Conservation (phyloP, 2,113 vertebrate genomes). For the Aptenodytes forsteri region DNA sequence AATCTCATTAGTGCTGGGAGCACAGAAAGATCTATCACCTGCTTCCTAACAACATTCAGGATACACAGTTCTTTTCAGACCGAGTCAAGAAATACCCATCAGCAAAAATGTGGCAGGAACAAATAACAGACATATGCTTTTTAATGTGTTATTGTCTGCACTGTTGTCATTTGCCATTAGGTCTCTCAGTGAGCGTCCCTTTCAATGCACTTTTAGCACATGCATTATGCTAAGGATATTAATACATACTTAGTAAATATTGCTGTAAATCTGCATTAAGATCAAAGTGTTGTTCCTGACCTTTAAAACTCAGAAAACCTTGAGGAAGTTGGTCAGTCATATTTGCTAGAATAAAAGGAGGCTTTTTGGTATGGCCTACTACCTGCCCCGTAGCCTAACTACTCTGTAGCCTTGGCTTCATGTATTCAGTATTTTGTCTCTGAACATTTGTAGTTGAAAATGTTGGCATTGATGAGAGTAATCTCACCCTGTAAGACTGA, state of each 20-base stretch:
- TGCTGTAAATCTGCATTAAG: neutral
- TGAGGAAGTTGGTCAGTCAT: neutral
- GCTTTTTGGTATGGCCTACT: neutral
- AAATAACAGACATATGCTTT: neutral
- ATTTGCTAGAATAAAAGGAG: neutral
- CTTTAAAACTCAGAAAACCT: neutral
- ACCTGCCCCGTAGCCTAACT: accelerated
- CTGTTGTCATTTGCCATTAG: neutral
- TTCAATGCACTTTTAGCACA: neutral
- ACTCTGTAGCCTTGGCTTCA: neutral
- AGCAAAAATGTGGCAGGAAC: neutral
- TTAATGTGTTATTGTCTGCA: neutral
- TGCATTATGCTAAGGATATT: neutral
- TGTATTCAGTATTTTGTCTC: neutral
- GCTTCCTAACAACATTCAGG: neutral
- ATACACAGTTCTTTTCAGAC: neutral
- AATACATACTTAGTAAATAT: neutral
- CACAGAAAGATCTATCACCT: neutral
- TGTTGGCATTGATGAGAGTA: neutral
- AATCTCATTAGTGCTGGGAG: neutral
- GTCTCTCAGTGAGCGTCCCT: neutral
- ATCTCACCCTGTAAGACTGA: neutral
- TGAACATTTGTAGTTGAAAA: neutral
- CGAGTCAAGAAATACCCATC: neutral
- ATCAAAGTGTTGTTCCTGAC: neutral